phyloP scores from a whole-genome alignment of 2,113 vertebrate genomes.

The Piprites chloris region DNA sequence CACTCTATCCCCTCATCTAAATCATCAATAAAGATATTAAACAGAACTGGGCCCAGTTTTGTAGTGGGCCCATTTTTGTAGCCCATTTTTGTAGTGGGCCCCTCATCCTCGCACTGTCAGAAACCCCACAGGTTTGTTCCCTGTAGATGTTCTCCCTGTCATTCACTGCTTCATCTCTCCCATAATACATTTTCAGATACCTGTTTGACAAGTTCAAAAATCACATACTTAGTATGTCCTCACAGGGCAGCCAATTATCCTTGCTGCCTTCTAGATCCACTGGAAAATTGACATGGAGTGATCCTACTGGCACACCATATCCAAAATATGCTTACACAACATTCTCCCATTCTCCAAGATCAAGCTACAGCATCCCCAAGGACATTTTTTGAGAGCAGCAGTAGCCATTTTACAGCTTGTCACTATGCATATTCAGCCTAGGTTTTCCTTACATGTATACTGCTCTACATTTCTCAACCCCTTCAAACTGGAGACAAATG shows the following conservation, averaged over 20 bases:
- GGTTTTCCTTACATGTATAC: rapidly evolving
- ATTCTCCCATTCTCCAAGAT: neutral
- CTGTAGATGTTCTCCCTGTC: neutral
- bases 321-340: neutral
- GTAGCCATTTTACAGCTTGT: neutral
- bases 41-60: too few species aligned
- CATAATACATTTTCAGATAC: neutral
- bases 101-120: neutral
- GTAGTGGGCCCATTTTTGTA: too few species aligned
- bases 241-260: neutral
- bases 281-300: neutral
- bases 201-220: neutral
- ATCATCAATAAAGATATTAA: too few species aligned
- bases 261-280: neutral
- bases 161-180: neutral
- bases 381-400: neutral
- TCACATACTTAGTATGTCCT: neutral
- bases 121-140: neutral
- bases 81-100: rapidly evolving
- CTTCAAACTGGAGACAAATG: neutral
- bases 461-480: neutral
- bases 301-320: neutral
- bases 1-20: too few species aligned
- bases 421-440: neutral
- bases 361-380: neutral